Percentiles rank a stretch among this genome's conserved stretches.
phyloP scores from a whole-genome alignment of 2,797 vertebrate genomes.

The Siniperca undulata region DNA sequence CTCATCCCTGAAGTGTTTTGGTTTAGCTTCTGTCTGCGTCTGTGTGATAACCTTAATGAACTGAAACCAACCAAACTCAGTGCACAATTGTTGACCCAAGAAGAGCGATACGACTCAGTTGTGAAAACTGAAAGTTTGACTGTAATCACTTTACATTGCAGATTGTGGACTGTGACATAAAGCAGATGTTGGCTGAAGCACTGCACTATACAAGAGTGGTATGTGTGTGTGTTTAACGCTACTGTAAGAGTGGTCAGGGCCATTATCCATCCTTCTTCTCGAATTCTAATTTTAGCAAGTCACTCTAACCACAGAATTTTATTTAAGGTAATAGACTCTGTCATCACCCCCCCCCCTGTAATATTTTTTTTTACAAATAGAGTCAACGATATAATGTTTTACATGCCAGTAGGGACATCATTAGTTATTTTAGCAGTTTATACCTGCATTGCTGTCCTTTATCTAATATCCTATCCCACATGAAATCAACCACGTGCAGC shows the following conservation, averaged over 20 bases:
- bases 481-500: too few relatives aligned
- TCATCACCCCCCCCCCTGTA: too few relatives aligned
- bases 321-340: too few relatives aligned
- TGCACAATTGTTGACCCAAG: neutral
- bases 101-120: neutral
- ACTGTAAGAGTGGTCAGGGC: neutral
- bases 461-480: too few relatives aligned
- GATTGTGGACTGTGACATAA: neutral
- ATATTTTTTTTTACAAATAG: too few relatives aligned
- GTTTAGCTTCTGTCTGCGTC: neutral
- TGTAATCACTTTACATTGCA: neutral
- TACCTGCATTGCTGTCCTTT: too few relatives aligned
- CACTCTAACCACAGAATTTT: too few relatives aligned
- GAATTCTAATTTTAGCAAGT: too few relatives aligned
- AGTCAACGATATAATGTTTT: too few relatives aligned
- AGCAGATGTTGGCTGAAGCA: neutral
- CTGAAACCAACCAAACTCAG: neutral
- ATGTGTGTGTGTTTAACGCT: conserved; percentile 18
- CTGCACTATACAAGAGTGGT: neutral
- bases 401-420: too few relatives aligned
- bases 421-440: too few relatives aligned
- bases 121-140: neutral
- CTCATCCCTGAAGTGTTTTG: neutral
- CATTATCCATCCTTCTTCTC: neutral
- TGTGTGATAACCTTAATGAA: conserved; percentile 2